Percentiles rank a stretch among this genome's conserved stretches.
These are phyloP conservation scores for Rhynchomys soricoides DNA, from an alignment of 2,113 vertebrate genomes.

Conservation along the genomic window DNA sequence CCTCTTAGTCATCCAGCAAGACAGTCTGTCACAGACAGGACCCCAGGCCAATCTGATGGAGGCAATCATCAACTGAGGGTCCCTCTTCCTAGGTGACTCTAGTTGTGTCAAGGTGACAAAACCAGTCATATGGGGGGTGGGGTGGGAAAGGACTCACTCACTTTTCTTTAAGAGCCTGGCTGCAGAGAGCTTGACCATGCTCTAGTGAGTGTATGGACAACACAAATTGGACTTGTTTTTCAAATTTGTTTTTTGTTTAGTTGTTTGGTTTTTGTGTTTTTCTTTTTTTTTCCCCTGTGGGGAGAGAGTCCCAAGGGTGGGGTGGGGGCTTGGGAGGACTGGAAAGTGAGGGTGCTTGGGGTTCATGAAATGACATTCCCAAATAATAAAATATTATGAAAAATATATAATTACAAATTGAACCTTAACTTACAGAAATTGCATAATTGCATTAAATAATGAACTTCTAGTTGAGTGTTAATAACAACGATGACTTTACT, in stretches of 20 bases:
- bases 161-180: neutral
- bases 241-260: neutral
- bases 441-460: constrained; percentile 35
- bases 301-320: neutral
- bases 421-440: neutral
- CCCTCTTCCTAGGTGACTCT: neutral
- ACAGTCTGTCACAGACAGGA: neutral
- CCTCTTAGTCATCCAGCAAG: neutral
- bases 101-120: neutral
- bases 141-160: neutral
- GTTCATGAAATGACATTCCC: neutral
- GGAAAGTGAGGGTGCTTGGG: neutral
- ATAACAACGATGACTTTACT: neutral
- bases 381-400: neutral
- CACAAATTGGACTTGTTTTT: neutral
- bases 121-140: neutral
- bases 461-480: neutral
- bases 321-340: neutral
- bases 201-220: neutral
- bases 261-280: neutral
- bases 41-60: neutral
- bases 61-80: neutral
- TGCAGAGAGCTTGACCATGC: neutral
- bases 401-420: neutral
- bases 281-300: neutral